Evolutionary conservation across 2,888 invertebrate genomes (phyloP), one percentile per base, ranked within the genome.

Genomic region (Leptarthrus brevirostris): DNA sequence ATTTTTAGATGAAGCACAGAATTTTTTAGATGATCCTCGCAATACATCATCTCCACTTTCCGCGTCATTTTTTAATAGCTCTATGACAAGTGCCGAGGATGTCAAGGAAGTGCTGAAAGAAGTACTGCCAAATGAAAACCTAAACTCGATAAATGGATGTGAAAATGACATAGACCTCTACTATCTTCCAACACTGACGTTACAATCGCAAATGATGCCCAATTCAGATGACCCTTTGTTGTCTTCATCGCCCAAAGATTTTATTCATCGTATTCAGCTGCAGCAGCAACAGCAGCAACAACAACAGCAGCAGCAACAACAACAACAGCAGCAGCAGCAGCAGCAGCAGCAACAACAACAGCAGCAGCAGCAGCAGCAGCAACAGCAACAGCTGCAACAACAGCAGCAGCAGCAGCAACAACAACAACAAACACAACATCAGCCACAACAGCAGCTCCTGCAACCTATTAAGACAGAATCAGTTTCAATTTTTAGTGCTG

Each of bases 81-180:
- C 93, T 12, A 93, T 94, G 89, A 93, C 94, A 2, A 93, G 93
- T 79, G 93, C 93, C 61, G 94, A 93, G 79, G 94, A 93, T 79
- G 94, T 94, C 1, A 94, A 94, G 83, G 93, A 94, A 84, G 94
- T 94, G 0, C 83, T 94, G 72, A 93, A 92, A 81, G 94, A 94
- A 85, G 93, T 94, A 0, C 84, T 94, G 70, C 94, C 94, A 2
- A 93, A 92, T 78, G 93, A 93, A 84, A 91, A 89, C 78, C 88
- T 89, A 47, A 86, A 87, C 44, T 86, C 86, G 26, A 88, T 89
- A 78, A 86, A 87, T 77, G 80, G 85, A 71, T 78, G 80, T 61
- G 86, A 87, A 74, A 86, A 88, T 20, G 80, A 85, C 6, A 84
- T 86, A 44, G 85, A 85, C 79, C 79, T 85, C 53, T 85, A 85